Evolutionary conservation across 2,888 invertebrate genomes (phyloP), one percentile per base, ranked within the genome.

Genomic region (Aleiodes leptofemur): DNA sequence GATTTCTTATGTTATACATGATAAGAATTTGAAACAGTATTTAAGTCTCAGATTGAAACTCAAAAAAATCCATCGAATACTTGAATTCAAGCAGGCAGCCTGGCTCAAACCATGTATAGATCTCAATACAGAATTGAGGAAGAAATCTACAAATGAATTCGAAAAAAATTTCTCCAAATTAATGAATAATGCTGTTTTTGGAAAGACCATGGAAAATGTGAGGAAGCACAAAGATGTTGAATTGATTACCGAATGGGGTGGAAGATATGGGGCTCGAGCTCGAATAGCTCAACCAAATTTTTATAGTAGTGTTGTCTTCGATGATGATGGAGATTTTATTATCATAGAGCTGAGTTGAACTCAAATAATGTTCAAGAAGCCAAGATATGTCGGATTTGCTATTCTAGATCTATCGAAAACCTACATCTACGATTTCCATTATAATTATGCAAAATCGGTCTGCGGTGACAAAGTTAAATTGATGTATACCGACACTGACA

Each of bases 221-320:
- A 34, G 69, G 59, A 89, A 88, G 43, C 80, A 31, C 72, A 43
- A 83, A 50, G 83, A 86, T 77, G 82, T 91, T 0, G 82, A 82
- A 78, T 56, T 84, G 7, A 71, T 82, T 3, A 78, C 77, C 5
- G 66, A 80, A 57, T 84, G 83, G 81, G 70, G 80, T 14, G 79
- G 79, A 48, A 82, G 80, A 77, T 79, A 81, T 77, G 87, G 87
- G 76, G 86, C 85, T 72, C 78, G 81, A 78, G 78, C 78, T 66
- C 74, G 78, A 14, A 85, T 85, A 34, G 81, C 85, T 6, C 82
- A 77, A 72, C 82, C 84, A 14, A 83, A 83, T 78, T 87, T 3
- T 81, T 79, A 85, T 72, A 83, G 79, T 70, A 23, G 72, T n/a
- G 77, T 77, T 3, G 84, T 86, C 38, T 88, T 88, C 76, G 74